Conservation (phyloP, 1,140 invertebrate genomes). For the Tribolium castaneum region DNA sequence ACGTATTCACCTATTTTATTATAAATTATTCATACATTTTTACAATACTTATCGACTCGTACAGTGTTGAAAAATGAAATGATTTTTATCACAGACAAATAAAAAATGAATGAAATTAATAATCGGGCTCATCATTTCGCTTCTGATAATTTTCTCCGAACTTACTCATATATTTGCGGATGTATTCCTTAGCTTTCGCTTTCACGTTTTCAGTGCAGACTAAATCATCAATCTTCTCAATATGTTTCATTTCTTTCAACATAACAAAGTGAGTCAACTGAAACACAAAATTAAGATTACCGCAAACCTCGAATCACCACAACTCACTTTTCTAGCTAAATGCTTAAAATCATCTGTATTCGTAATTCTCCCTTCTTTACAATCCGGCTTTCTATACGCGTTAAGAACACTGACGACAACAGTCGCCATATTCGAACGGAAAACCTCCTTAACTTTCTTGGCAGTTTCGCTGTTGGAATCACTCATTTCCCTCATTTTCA, state of each 20-base stretch:
- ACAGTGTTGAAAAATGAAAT: conserved; percentile 27
- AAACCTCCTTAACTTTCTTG: conserved; percentile 85
- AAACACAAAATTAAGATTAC: conserved; percentile 59
- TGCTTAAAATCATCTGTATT: conserved; percentile 96
- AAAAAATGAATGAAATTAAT: background rate
- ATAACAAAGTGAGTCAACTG: conserved; percentile 97
- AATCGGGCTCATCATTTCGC: conserved; percentile 60
- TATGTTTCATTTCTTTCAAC: conserved; percentile 95
- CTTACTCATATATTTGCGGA: conserved; percentile 96
- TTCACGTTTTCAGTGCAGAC: conserved; percentile 93
- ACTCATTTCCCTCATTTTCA: conserved; percentile 61
- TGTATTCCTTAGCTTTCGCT: conserved; percentile 93
- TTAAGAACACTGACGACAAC: conserved; percentile 92
- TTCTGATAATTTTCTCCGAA: conserved; percentile 81
- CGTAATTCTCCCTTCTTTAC: conserved; percentile 85
- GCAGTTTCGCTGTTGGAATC: conserved; percentile 68
- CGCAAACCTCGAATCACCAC: background rate
- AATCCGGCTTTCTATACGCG: conserved; percentile 87
- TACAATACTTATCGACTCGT: background rate
- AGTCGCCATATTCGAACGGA: conserved; percentile 88
- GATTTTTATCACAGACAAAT: conserved; percentile 36
- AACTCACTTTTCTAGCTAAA: conserved; percentile 89
- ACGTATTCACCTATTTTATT: background rate
- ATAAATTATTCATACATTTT: background rate
- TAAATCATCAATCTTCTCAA: conserved; percentile 86